phyloP scores from a whole-genome alignment of 2,888 invertebrate species.

The Podabrus alpinus region DNA sequence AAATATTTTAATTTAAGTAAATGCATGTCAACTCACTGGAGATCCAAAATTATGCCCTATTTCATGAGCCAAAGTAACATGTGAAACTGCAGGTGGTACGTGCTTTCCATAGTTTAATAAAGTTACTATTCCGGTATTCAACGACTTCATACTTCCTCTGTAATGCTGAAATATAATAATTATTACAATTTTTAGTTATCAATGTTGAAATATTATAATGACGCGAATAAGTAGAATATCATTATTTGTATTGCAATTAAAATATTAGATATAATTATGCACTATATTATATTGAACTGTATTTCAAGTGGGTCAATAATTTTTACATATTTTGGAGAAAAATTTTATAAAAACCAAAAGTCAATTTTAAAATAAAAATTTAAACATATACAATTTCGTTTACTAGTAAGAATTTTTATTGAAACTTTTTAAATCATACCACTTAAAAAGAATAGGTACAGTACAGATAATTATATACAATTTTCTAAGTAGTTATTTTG shows the following conservation, averaged over 20 bases:
- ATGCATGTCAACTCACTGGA: slow-evolving; percentile 69
- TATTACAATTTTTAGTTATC: background rate
- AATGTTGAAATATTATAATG: background rate
- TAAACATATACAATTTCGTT: too few relatives aligned
- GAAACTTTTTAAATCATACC: too few relatives aligned
- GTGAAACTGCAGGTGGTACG: slow-evolving; percentile 97
- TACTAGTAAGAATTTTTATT: too few relatives aligned
- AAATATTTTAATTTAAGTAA: background rate
- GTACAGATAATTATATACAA: too few relatives aligned
- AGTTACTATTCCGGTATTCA: slow-evolving; percentile 98
- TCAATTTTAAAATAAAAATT: too few relatives aligned
- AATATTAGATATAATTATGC: background rate
- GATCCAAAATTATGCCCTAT: slow-evolving; percentile 99
- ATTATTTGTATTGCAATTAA: background rate
- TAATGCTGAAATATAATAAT: slow-evolving; percentile 72
- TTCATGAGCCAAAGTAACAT: slow-evolving; percentile 97
- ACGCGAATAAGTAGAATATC: background rate
- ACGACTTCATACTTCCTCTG: slow-evolving; percentile 87
- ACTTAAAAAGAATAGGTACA: too few relatives aligned
- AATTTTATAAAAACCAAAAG: too few relatives aligned
- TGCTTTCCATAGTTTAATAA: slow-evolving; percentile 96
- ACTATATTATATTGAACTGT: too few relatives aligned
- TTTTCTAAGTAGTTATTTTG: too few relatives aligned
- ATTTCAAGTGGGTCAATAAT: too few relatives aligned
- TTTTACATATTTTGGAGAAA: too few relatives aligned